Base-by-base conservation (phyloP, 1,140 invertebrate species). In the Cyclargus thomasi region DNA sequence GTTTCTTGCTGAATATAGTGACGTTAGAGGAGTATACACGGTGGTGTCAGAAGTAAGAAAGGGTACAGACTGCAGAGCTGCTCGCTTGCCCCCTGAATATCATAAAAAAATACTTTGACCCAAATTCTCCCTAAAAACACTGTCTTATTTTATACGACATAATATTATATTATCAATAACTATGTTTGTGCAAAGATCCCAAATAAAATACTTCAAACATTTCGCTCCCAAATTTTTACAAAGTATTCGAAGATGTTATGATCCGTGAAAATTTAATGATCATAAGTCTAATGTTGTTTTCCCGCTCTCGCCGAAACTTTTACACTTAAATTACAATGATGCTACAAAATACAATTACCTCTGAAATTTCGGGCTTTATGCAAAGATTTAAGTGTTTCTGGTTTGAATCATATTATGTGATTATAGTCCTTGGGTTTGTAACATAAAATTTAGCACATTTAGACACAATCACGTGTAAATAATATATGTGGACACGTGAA, bases 241-340 rank as follows among this genome's bases (percentile, higher is more conserved):
- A 47, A 47, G 4, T 47, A 11, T 47, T 47, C 14, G 10, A 3
- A 47, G 39, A 47, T 14, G 39, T 47, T 47, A 47, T 47, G 39
- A 47, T 47, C 39, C 39, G 39, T 47, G 39, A 47, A 47, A 47
- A 47, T 47, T 47, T 47, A 47, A 47, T 47, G 39, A 47, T 47
- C 39, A 47, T 47, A 16, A 47, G 39, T 16, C 39, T 11, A 47
- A 47, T 47, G 39, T 47, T 47, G 39, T 47, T 47, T 47, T 47
- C 39, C 39, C 39, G 39, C 39, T 47, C 10, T 16, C 14, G 39
- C 39, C 14, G 14, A 47, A 47, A 11, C 39, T 47, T 47, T 47
- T 47, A 16, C 14, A 47, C 11, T 47, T 47, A 47, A 47, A 47
- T 47, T 47, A 47, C 39, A 16, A 47, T 16, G 39, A 29, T 29